Conservation (phyloP, 1,140 invertebrate species). For the Leptinotarsa texana region DNA sequence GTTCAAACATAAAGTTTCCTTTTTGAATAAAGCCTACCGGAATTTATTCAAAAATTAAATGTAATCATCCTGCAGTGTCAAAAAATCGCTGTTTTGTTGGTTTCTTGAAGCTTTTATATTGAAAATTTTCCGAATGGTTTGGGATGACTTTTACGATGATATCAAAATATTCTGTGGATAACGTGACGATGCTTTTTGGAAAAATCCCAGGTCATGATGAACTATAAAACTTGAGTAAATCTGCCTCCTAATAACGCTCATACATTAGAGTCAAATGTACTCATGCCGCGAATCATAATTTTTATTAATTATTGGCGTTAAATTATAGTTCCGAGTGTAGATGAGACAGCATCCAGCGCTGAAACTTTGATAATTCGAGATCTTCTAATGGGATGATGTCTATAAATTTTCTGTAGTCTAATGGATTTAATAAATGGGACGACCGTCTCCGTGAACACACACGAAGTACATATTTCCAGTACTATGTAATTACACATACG, state of each 20-base stretch:
- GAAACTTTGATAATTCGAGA: conserved; percentile 19
- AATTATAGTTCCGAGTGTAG: conserved; percentile 15
- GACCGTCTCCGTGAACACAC: conserved; percentile 12
- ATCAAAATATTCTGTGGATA: no score
- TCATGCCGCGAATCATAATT: conserved; percentile 10
- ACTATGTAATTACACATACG: conserved; percentile 19
- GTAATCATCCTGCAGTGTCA: no score
- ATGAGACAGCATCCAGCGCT: conserved; percentile 15
- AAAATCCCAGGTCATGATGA: not conserved
- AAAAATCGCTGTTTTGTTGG: no score
- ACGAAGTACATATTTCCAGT: conserved; percentile 20
- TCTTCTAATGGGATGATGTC: conserved; percentile 12
- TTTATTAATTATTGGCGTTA: conserved; percentile 20
- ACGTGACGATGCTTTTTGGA: no score
- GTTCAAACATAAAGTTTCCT: no score
- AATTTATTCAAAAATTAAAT: no score
- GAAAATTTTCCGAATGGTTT: no score
- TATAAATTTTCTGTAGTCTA: conserved; percentile 5
- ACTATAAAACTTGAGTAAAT: not conserved
- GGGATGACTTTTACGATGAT: no score
- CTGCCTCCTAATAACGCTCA: not conserved
- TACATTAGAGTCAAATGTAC: not conserved
- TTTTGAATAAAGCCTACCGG: no score
- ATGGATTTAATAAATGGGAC: conserved; percentile 19
- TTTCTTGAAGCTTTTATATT: no score